A percentile compares a stretch with the other conserved stretches of the same genome.
Conservation (phyloP, 1,140 invertebrate genomes). For the Hycleus cichorii region DNA sequence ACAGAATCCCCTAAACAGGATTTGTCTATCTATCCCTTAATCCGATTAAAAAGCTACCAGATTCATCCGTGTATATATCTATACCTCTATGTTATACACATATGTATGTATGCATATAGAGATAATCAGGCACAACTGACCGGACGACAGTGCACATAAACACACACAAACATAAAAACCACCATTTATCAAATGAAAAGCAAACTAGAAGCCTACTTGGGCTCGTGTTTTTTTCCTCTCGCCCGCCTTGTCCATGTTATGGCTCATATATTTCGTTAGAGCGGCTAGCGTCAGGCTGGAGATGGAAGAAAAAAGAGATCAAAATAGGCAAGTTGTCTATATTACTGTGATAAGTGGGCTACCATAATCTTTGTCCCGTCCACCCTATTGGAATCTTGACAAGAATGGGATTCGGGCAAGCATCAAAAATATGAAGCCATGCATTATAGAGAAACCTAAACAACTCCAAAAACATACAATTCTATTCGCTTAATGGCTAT, state of each 20-base stretch:
- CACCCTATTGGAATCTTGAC: too few species aligned
- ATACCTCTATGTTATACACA: too few species aligned
- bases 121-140: conserved; percentile 14
- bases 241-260: conserved; percentile 6
- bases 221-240: too few species aligned
- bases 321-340: conserved; percentile 7
- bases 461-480: too few species aligned
- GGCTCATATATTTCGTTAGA: conserved; percentile 18
- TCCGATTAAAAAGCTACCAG: conserved; percentile 19
- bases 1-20: conserved; percentile 12
- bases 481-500: too few species aligned
- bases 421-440: too few species aligned
- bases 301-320: conserved; percentile 7
- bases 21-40: conserved; percentile 15
- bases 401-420: too few species aligned
- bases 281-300: conserved; percentile 4
- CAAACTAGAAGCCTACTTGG: conserved; percentile 8
- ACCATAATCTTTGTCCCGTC: conserved; percentile 15
- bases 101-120: too few species aligned
- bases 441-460: too few species aligned
- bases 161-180: conserved; percentile 7
- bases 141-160: not conserved
- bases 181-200: conserved; percentile 18
- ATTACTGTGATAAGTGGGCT: conserved; percentile 17
- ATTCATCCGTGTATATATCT: conserved; percentile 7